phyloP scores from a whole-genome alignment of 2,113 vertebrate genomes.

The Anseranas semipalmata region DNA sequence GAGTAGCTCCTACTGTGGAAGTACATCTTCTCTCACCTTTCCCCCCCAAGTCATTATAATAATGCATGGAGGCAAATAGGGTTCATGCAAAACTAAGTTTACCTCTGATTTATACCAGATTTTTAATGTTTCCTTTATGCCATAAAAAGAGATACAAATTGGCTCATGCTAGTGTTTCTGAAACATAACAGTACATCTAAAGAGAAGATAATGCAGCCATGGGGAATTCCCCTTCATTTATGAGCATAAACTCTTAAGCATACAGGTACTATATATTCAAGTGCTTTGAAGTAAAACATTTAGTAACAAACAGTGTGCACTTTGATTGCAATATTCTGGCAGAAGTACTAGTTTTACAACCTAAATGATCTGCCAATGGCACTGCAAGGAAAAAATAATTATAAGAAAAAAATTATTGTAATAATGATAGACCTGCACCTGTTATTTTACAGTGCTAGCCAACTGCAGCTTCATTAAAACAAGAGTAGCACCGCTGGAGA shows the following conservation, averaged over 20 bases:
- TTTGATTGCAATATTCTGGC: slow-evolving; percentile 1
- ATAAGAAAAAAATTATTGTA: not conserved
- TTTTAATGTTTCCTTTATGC: not conserved
- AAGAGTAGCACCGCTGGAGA: not conserved
- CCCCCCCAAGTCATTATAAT: not conserved
- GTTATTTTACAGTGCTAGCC: not conserved
- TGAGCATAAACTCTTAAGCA: not conserved
- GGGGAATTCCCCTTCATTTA: slow-evolving; percentile 14
- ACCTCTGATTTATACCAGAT: not conserved
- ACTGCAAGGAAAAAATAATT: slow-evolving; percentile 36
- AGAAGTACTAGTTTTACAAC: slow-evolving; percentile 5
- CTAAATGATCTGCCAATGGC: not conserved
- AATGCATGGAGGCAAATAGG: not conserved
- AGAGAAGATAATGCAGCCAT: not conserved
- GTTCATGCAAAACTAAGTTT: slow-evolving; percentile 9
- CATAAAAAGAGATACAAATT: slow-evolving; percentile 3
- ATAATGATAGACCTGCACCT: not conserved
- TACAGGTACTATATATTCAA: not conserved
- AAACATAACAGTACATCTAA: not conserved
- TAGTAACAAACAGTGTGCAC: not conserved
- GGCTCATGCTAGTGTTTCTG: not conserved
- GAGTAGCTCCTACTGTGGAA: not conserved
- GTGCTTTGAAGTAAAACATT: not conserved
- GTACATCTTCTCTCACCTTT: not conserved
- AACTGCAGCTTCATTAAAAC: not conserved